A percentile compares a stretch with the other conserved stretches of the same genome.
phyloP scores from a whole-genome alignment of 1,140 invertebrate genomes.

The Sitodiplosis mosellana region DNA sequence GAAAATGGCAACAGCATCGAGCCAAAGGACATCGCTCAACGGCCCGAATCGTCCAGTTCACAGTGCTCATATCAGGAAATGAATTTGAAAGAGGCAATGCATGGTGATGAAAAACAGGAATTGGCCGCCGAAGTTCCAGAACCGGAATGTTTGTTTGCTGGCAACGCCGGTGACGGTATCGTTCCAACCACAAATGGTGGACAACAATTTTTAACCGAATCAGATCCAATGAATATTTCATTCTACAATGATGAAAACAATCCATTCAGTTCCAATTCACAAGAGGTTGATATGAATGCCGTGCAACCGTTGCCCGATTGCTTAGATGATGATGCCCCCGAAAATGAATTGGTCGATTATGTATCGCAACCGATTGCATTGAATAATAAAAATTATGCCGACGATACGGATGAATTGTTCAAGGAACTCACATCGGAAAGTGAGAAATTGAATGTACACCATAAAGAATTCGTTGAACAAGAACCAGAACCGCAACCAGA shows the following conservation, averaged over 20 bases:
- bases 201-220: neutral
- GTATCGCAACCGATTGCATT: neutral
- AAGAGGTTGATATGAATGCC: conserved; percentile 1
- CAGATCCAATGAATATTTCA: neutral
- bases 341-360: neutral
- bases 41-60: neutral
- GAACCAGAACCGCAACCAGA: neutral
- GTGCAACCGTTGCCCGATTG: neutral
- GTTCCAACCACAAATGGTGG: neutral
- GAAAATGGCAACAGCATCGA: too few species aligned
- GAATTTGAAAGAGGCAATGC: conserved; percentile 5
- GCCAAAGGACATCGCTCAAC: neutral
- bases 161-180: neutral
- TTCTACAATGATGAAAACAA: conserved; percentile 3
- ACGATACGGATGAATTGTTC: neutral
- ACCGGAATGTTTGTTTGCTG: too few species aligned
- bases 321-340: neutral
- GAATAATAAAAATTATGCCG: neutral
- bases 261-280: neutral
- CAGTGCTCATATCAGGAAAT: conserved; percentile 3
- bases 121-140: neutral
- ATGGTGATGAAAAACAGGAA: conserved; percentile 4
- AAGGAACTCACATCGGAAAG: neutral
- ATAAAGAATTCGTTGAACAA: neutral
- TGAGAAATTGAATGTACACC: neutral